Evolutionary conservation across 2,888 invertebrate species (phyloP), one percentile per base, ranked within the genome.

Genomic region (Acanthoscelides obtectus): DNA sequence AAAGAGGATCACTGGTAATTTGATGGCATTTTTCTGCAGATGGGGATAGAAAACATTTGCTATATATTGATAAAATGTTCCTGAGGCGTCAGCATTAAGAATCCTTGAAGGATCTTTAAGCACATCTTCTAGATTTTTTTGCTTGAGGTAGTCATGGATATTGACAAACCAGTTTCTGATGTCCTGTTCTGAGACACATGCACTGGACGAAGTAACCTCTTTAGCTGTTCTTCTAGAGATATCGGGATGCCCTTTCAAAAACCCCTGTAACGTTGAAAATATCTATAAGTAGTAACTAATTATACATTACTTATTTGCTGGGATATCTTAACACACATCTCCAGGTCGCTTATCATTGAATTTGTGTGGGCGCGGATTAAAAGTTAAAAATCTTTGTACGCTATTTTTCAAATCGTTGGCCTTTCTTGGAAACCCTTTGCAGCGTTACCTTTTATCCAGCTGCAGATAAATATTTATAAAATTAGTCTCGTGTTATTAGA

Each of bases 121-220:
- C n/a, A n/a, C n/a, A n/a, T n/a, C n/a, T n/a, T n/a, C n/a, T n/a
- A n/a, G n/a, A n/a, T n/a, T n/a, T n/a, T n/a, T n/a, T n/a, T n/a
- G n/a, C n/a, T n/a, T n/a, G n/a, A n/a, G n/a, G n/a, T n/a, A n/a
- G n/a, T n/a, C n/a, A n/a, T n/a, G n/a, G n/a, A 80, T 74, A 66
- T 73, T 64, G n/a, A 70, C 66, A 72, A 80, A 80, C 80, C 80
- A 80, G 21, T 71, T 72, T 75, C 75, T 79, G 3, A 80, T 79
- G 71, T 81, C 77, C 66, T 69, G 70, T 75, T 80, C 79, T 22
- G 77, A 70, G n/a, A 80, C 76, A 69, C 70, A 73, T 17, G 79
- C 73, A 68, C 80, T 81, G 66, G 80, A 78, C 67, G 77, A 71
- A 64, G 79, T 79, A 22, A 81, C 79, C 69, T 74, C 72, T 73